Percentiles rank a stretch among this genome's conserved stretches.
Evolutionary conservation across 2,797 vertebrate genomes (phyloP).

Genomic region (Pitangus sulphuratus): DNA sequence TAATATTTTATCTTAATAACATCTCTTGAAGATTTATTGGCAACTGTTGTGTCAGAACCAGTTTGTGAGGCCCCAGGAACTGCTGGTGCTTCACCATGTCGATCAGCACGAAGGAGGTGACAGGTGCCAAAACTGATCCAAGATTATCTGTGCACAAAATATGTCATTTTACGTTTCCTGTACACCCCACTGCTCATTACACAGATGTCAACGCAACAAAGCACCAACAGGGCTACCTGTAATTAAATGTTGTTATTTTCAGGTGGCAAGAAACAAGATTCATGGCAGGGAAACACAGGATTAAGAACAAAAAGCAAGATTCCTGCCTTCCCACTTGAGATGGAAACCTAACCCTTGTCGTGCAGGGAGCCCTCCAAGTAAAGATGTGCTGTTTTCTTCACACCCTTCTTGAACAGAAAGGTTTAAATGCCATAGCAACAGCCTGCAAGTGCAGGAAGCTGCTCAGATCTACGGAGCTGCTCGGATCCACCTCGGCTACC

Average conservation of each 20-base stretch:
- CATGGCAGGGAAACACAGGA: neutral
- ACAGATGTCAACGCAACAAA: neutral
- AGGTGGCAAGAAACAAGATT: neutral
- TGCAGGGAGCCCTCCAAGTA: neutral
- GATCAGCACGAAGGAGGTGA: neutral
- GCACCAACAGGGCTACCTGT: neutral
- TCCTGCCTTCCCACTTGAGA: too few species aligned
- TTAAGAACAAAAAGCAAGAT: neutral
- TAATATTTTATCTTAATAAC: neutral
- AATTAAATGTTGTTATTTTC: neutral
- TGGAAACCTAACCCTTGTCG: neutral
- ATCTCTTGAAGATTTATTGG: neutral
- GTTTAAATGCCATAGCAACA: conserved; percentile 58
- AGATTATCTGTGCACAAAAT: neutral
- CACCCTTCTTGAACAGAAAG: neutral
- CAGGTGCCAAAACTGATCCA: neutral
- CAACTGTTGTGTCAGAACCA: neutral
- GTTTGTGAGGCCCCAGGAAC: neutral
- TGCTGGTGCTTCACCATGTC: neutral
- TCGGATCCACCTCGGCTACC: neutral
- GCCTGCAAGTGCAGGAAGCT: neutral
- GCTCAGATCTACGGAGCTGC: neutral
- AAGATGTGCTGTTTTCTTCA: neutral
- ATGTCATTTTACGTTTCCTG: neutral
- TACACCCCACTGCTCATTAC: neutral